phyloP scores from a whole-genome alignment of 2,797 vertebrate species.

The Spondyliosoma cantharus region DNA sequence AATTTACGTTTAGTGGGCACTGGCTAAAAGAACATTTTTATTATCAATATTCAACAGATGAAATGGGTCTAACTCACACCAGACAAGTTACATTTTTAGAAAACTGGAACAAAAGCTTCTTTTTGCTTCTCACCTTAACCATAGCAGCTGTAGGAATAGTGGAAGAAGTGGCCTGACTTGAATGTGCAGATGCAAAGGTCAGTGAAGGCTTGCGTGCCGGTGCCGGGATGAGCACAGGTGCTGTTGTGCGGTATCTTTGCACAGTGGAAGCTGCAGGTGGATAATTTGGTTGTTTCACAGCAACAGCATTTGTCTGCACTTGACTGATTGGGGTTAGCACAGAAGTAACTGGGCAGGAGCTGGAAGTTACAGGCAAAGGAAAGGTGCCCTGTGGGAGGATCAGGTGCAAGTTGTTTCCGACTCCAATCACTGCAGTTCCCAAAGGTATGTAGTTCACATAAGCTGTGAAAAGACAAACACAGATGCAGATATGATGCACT shows the following conservation, averaged over 20 bases:
- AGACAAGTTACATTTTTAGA: neutral
- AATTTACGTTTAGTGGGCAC: conserved; percentile 69
- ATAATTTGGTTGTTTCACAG: conserved; percentile 19
- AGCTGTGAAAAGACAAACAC: conserved; percentile 54
- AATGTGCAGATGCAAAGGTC: conserved; percentile 22
- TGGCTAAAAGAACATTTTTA: conserved; percentile 57
- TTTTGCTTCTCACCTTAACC: conserved; percentile 74
- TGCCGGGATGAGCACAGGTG: conserved; percentile 63
- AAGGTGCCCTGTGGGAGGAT: conserved; percentile 82
- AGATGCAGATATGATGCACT: neutral
- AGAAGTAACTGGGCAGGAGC: conserved; percentile 57
- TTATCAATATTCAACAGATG: neutral
- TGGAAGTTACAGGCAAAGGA: conserved; percentile 72
- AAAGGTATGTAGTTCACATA: conserved; percentile 77
- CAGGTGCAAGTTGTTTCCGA: conserved; percentile 81
- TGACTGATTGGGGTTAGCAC: conserved; percentile 67
- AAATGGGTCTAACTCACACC: neutral
- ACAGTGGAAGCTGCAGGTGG: conserved; percentile 13
- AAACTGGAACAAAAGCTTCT: neutral
- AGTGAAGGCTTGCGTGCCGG: conserved; percentile 36
- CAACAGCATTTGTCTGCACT: neutral
- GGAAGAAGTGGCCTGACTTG: conserved; percentile 22
- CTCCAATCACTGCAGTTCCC: conserved; percentile 76
- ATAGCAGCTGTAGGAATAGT: conserved; percentile 46
- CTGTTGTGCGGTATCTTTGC: conserved; percentile 51